Evolutionary conservation across 1,140 invertebrate genomes (phyloP), one percentile per base, ranked within the genome.

Genomic region (Ganaspis sp.): DNA sequence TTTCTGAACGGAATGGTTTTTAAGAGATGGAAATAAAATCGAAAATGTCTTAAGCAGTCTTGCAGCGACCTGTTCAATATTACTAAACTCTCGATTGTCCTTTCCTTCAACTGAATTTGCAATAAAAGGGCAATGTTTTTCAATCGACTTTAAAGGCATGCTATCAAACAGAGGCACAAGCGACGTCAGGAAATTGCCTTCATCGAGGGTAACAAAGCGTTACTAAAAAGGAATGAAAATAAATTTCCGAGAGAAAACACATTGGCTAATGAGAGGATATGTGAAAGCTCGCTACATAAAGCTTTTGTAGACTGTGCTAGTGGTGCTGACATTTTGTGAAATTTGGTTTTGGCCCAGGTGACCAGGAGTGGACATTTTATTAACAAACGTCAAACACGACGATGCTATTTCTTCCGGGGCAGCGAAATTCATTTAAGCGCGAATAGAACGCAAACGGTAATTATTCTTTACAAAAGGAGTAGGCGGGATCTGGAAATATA

Each of bases 261-360:
- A 4, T 64, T 29, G 21, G 54, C 54, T 64, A 64, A 64, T 64
- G 54, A 64, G 54, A 64, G 54, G 21, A 64, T 64, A 64, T 64
- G 54, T 64, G 54, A 64, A 64, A 29, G 54, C 54, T 64, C 21
- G 19, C 9, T 64, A 26, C 23, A 64, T 9, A 64, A 64, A 64
- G 19, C 11, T 64, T 64, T 64, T n/a, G 9, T 19, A 26, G 21
- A 64, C 5, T 11, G 21, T 23, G 11, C 23, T 19, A 23, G 19
- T 34, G 12, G 0, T 17, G 19, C 11, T 4, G 21, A 58, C 9
- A 23, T 40, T 53, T 21, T 53, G 23, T 64, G 23, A 64, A 64
- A 64, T 64, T 29, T 58, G 21, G 53, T 58, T 58, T 64, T 64
- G 54, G 54, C 21, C 54, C 54, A 23, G 54, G 23, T 29, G 8